Base-by-base conservation (phyloP, 2,113 vertebrate genomes). In the Oreochromis aureus region DNA sequence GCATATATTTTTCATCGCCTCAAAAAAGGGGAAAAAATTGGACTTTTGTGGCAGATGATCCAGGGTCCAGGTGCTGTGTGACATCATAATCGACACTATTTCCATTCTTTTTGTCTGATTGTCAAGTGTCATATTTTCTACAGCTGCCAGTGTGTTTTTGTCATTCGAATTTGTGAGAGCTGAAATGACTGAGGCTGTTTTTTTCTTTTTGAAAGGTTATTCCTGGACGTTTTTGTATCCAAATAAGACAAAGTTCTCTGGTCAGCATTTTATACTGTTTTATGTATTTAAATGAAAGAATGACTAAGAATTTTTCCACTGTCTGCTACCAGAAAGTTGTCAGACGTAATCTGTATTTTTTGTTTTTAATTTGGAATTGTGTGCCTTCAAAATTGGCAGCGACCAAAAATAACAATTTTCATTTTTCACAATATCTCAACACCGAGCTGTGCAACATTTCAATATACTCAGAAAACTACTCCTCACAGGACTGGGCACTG, bases 381-480 rank as follows among this genome's bases (percentile, higher is more conserved):
- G 44, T 19, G 0, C 6, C 10, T 32, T 76, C 44, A 76, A 76
- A 76, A 76, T 12, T 51, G 71, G 71, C 44, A 76, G 24, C 24
- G 2, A 19, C 44, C n/a, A 51, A 19, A 59, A 30, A n/a, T 22
- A 10, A 54, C 32, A 69, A 54, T 34, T 39, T 9, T 84, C n/a
- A 27, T 76, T 85, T 66, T 34, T 46, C 69, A 69, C 82, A 58
- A 53, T 32, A 81, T 58, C 36, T 83, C 27, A 71, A 82, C 27
- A 51, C 8, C 51, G 44, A 83, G 63, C 48, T 86, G 56, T 84
- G 76, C 63, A 59, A n/a, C 51, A 81, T 56, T 82, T 79, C 80
- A 51, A 8, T 56, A 13, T 22, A 16, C 5, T 82, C n/a, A 58
- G 34, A 66, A 84, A 63, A 44, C 10, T 22, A 3, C 22, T 89